Conservation (phyloP, 1,140 invertebrate genomes). For the Drosophila busckii region DNA sequence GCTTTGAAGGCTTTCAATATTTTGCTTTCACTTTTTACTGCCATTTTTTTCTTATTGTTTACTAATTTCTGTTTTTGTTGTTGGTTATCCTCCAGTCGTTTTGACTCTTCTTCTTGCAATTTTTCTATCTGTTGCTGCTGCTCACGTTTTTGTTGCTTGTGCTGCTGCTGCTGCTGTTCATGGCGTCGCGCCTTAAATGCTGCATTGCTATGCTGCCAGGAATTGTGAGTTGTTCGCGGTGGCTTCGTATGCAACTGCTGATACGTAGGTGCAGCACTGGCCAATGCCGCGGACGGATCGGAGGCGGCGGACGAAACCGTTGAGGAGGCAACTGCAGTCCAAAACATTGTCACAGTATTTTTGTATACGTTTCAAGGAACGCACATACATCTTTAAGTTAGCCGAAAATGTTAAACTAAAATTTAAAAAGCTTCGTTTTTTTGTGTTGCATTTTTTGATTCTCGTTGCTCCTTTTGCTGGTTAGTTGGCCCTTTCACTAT, state of each 20-base stretch:
- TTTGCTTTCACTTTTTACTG: constrained; percentile 45
- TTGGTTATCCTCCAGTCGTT: not conserved
- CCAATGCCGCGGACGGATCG: constrained; percentile 23
- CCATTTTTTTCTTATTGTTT: constrained; percentile 41
- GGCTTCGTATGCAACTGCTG: constrained; percentile 44
- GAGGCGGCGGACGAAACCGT: constrained; percentile 16
- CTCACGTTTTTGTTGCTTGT: constrained; percentile 13
- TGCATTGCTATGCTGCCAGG: constrained; percentile 45
- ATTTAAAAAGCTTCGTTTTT: too few species aligned
- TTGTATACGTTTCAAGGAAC: not conserved
- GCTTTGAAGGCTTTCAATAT: constrained; percentile 45
- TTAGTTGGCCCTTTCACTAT: not conserved
- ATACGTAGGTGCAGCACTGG: constrained; percentile 46
- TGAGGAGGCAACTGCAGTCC: constrained; percentile 49
- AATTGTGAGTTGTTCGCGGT: constrained; percentile 27
- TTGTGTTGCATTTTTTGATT: too few species aligned
- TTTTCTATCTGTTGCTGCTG: constrained; percentile 1
- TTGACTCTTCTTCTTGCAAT: not conserved
- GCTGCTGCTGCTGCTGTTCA: constrained; percentile 29
- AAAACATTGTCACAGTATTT: constrained; percentile 43
- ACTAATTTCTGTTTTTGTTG: constrained; percentile 3
- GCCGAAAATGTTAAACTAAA: too few species aligned
- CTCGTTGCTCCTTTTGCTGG: not conserved
- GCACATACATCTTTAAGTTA: too few species aligned
- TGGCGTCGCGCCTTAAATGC: constrained; percentile 36